Evolutionary conservation across 2,113 vertebrate species (phyloP).

Genomic region (Zeus faber): DNA sequence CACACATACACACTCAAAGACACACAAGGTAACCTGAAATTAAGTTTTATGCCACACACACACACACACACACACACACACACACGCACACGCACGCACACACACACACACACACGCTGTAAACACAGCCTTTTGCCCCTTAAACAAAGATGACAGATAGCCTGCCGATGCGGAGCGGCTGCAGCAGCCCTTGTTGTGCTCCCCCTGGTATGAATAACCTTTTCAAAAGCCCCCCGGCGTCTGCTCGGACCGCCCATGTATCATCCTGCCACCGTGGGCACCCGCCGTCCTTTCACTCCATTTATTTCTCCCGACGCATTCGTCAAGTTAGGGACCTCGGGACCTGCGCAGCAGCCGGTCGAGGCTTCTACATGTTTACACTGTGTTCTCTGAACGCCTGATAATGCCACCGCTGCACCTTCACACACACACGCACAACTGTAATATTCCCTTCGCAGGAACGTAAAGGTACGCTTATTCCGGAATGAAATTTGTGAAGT

Average conservation of each 20-base stretch:
- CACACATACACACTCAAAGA: not conserved
- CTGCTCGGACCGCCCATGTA: conserved; percentile 43
- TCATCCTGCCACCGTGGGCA: conserved; percentile 57
- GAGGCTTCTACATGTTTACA: no score
- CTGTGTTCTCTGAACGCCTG: no score
- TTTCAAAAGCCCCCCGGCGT: conserved; percentile 50
- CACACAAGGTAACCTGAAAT: no score
- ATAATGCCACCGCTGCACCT: no score
- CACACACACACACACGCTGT: conserved; percentile 19
- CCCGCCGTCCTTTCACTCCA: conserved; percentile 47
- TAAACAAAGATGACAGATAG: conserved; percentile 64
- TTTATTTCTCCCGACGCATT: no score
- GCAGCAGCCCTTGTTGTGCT: conserved; percentile 39
- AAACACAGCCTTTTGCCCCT: conserved; percentile 46
- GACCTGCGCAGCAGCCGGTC: no score
- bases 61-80: not conserved
- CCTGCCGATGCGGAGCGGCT: conserved; percentile 33
- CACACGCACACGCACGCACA: not conserved
- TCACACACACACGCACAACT: no score
- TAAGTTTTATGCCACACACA: no score
- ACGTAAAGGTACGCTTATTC: no score
- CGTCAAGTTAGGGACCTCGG: no score
- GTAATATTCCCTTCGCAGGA: no score
- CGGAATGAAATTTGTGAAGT: no score
- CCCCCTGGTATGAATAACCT: conserved; percentile 53